Conservation (phyloP, 2,113 vertebrate genomes). For the Orycteropus afer region DNA sequence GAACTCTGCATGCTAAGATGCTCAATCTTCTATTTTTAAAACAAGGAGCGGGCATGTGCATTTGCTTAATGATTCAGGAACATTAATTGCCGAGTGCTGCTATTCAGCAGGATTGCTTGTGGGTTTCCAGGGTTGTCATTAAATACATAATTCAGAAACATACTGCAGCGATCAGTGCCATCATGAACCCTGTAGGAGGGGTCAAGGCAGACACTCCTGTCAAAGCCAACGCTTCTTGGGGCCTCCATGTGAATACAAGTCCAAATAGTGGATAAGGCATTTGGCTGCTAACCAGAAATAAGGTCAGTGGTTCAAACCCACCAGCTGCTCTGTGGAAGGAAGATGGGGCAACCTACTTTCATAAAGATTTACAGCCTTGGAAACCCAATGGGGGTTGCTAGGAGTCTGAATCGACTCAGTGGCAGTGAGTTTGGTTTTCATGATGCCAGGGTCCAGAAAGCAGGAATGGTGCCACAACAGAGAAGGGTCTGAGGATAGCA, state of each 20-base stretch:
- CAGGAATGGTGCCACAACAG: neutral
- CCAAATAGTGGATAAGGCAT: no score
- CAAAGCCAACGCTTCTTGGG: neutral
- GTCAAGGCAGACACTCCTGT: neutral
- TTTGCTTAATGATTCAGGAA: neutral
- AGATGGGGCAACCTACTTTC: no score
- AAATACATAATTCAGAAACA: neutral
- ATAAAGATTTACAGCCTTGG: no score
- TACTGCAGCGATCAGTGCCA: neutral
- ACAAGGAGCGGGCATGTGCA: neutral
- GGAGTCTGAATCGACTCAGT: no score
- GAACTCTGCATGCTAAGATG: neutral
- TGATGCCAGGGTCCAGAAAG: neutral
- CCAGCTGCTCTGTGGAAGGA: no score
- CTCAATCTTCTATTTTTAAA: conserved; percentile 27
- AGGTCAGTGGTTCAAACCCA: no score
- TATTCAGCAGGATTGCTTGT: neutral
- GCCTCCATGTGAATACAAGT: neutral
- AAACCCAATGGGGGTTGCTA: no score
- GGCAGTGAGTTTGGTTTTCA: no score
- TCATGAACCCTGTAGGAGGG: neutral
- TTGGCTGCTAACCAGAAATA: no score
- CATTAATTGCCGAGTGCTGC: neutral
- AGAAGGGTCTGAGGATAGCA: neutral
- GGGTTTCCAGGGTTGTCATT: neutral